These are phyloP conservation scores for Apeira syringaria DNA, from an alignment of 2,888 invertebrate species.

Conservation along the genomic window DNA sequence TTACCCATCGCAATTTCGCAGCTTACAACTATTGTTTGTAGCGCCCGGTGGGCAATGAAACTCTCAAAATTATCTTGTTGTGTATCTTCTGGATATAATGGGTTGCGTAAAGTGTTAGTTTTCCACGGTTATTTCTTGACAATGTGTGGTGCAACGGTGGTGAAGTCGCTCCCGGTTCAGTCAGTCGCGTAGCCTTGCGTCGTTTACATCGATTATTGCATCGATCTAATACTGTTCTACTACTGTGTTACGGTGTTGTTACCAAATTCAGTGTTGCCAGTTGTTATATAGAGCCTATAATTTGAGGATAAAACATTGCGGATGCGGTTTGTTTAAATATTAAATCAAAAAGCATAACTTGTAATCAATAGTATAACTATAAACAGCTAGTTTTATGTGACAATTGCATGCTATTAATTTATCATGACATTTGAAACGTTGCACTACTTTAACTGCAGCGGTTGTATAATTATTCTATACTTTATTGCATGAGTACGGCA, in stretches of 20 bases:
- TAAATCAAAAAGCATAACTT: background rate
- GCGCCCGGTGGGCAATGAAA: constrained; percentile 51
- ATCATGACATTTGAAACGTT: too few relatives aligned
- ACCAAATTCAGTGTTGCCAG: constrained; percentile 4
- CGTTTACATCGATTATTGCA: constrained; percentile 37
- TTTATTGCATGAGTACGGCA: too few relatives aligned
- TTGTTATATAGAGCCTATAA: background rate
- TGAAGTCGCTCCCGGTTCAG: constrained; percentile 56
- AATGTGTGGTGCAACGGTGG: constrained; percentile 76
- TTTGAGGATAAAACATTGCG: constrained; percentile 15
- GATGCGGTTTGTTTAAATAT: constrained; percentile 46
- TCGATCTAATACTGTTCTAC: constrained; percentile 6
- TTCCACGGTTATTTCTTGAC: constrained; percentile 75
- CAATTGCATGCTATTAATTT: too few relatives aligned
- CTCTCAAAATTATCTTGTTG: constrained; percentile 64
- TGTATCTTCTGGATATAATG: constrained; percentile 68
- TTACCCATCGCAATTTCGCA: constrained; percentile 33
- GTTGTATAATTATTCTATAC: too few relatives aligned
- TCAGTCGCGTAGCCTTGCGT: constrained; percentile 68
- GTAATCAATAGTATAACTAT: too few relatives aligned
- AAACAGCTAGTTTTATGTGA: too few relatives aligned
- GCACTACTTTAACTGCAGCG: too few relatives aligned
- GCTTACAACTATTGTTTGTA: constrained; percentile 46
- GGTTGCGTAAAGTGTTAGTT: constrained; percentile 73
- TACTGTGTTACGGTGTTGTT: constrained; percentile 6